phyloP scores from a whole-genome alignment of 2,888 invertebrate genomes.

The Merodon equestris region DNA sequence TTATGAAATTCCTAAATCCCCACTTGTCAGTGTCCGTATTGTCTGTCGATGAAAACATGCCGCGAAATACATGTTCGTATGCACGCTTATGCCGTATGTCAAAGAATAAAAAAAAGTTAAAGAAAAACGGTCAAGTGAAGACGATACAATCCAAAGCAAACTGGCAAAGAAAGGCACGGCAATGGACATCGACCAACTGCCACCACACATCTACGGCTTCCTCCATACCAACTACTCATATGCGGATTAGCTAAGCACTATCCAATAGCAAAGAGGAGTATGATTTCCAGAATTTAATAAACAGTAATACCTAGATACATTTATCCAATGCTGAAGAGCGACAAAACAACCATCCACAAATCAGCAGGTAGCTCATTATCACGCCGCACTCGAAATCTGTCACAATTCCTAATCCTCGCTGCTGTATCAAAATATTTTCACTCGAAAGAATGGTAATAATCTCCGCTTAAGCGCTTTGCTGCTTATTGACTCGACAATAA shows the following conservation, averaged over 20 bases:
- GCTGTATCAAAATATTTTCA: slow-evolving; percentile 50
- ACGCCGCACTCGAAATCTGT: slow-evolving; percentile 54
- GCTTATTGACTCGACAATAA: slow-evolving; percentile 34
- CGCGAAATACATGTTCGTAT: slow-evolving; percentile 36
- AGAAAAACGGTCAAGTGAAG: slow-evolving; percentile 54
- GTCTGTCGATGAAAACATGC: slow-evolving; percentile 31
- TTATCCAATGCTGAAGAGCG: neutral
- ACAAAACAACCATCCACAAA: slow-evolving; percentile 10
- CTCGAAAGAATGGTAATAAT: slow-evolving; percentile 49
- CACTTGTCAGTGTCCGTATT: slow-evolving; percentile 61
- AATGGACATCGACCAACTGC: slow-evolving; percentile 61
- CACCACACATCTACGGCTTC: slow-evolving; percentile 56
- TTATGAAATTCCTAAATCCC: slow-evolving; percentile 64
- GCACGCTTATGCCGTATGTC: slow-evolving; percentile 24
- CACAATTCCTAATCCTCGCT: slow-evolving; percentile 38
- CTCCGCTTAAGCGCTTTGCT: slow-evolving; percentile 37
- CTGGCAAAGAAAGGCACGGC: slow-evolving; percentile 26
- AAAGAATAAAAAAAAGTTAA: slow-evolving; percentile 13
- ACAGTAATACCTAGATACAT: no score
- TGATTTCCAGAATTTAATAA: no score
- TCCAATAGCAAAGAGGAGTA: neutral
- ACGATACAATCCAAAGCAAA: neutral
- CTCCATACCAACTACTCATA: slow-evolving; percentile 46
- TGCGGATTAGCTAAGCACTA: slow-evolving; percentile 43
- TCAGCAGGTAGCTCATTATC: slow-evolving; percentile 56